phyloP scores from a whole-genome alignment of 2,113 vertebrate species.

The Vicugna pacos region DNA sequence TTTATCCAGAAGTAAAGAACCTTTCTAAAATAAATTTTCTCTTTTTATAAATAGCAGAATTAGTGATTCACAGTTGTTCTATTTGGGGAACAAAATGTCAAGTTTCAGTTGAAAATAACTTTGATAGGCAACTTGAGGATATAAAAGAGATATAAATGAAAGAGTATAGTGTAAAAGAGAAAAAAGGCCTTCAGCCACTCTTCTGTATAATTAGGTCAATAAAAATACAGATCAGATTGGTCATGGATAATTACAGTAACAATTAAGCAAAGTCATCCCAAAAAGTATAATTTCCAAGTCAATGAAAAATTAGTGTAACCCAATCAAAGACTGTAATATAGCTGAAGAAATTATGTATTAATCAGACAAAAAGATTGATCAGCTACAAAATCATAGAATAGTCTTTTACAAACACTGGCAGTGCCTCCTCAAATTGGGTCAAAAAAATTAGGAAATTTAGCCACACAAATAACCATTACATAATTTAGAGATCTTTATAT shows the following conservation, averaged over 20 bases:
- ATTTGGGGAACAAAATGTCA: conserved; percentile 37
- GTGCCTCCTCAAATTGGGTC: neutral
- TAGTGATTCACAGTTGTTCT: conserved; percentile 54
- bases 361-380: neutral
- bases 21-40: conserved; percentile 54
- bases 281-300: neutral
- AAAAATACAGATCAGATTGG: neutral
- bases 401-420: neutral
- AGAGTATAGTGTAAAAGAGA: neutral
- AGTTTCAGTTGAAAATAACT: conserved; percentile 56
- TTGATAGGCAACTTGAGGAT: neutral
- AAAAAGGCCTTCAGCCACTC: neutral
- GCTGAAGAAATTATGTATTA: neutral
- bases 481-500: neutral
- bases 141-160: conserved; percentile 37
- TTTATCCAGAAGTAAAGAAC: conserved; percentile 36
- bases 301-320: neutral
- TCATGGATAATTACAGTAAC: neutral
- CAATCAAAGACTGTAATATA: neutral
- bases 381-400: neutral
- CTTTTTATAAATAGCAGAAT: conserved; percentile 62
- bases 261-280: conserved; percentile 15
- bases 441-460: neutral
- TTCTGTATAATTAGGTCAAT: neutral
- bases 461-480: neutral